Evolutionary conservation across 2,797 vertebrate species (phyloP).

Genomic region (Pipistrellus kuhlii): DNA sequence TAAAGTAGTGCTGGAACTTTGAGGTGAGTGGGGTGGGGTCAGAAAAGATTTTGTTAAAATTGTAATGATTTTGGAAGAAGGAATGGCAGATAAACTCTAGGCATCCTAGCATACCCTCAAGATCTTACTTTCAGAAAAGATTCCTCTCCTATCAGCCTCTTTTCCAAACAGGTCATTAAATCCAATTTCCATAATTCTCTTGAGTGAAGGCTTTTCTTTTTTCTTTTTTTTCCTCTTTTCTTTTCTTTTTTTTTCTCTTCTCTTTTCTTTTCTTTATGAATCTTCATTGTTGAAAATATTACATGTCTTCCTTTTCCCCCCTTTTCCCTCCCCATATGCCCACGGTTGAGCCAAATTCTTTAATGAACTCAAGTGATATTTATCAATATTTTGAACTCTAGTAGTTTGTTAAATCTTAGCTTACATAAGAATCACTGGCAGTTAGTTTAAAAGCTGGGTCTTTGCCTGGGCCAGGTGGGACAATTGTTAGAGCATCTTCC

Average conservation of each 20-base stretch:
- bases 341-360: no score
- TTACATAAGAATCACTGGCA: conserved; percentile 32
- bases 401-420: neutral
- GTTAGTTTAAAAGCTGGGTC: neutral
- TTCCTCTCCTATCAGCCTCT: neutral
- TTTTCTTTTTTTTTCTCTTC: no score
- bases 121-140: neutral
- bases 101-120: neutral
- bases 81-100: neutral
- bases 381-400: neutral
- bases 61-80: neutral
- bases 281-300: no score
- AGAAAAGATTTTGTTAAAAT: neutral
- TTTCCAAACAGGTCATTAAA: neutral
- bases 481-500: neutral
- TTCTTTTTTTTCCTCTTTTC: no score
- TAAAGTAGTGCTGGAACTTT: neutral
- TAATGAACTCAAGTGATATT: neutral
- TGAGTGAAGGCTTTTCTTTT: neutral
- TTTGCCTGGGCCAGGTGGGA: neutral
- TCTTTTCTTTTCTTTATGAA: no score
- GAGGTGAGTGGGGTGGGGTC: neutral
- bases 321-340: no score
- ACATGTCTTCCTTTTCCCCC: no score
- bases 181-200: neutral